phyloP scores from a whole-genome alignment of 2,113 vertebrate genomes.

The Lophochroa leadbeateri region DNA sequence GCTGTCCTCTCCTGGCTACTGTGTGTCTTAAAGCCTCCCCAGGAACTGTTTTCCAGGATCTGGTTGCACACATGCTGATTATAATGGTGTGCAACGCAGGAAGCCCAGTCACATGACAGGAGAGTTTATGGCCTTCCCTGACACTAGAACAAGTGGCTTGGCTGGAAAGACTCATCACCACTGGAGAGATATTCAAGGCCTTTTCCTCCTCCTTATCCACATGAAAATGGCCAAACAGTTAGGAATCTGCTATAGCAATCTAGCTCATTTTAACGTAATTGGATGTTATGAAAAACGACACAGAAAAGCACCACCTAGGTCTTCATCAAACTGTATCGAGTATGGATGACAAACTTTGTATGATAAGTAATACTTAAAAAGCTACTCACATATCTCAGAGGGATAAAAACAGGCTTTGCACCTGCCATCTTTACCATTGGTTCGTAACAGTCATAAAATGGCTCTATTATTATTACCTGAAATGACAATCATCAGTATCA shows the following conservation, averaged over 20 bases:
- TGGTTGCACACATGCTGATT: background rate
- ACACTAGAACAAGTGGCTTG: background rate
- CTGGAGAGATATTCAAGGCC: background rate
- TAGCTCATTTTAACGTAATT: background rate
- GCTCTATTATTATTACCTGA: slow-evolving; percentile 95
- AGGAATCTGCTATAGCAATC: background rate
- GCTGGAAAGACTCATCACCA: background rate
- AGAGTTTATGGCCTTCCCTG: background rate
- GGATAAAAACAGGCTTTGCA: slow-evolving; percentile 88
- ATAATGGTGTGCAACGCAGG: background rate
- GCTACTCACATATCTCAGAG: slow-evolving; percentile 86
- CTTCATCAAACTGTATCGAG: background rate
- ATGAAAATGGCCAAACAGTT: background rate
- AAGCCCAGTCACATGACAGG: background rate
- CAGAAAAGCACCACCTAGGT: background rate
- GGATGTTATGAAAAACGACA: background rate
- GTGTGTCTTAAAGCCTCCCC: background rate
- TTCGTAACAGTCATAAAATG: slow-evolving; percentile 93
- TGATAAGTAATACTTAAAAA: background rate
- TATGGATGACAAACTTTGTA: background rate
- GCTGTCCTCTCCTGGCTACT: background rate
- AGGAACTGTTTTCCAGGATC: background rate
- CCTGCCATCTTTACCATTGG: slow-evolving; percentile 95
- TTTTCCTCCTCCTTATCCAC: background rate
- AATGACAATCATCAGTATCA: slow-evolving; percentile 23